These are phyloP conservation scores for Pygocentrus nattereri DNA, from an alignment of 2,797 vertebrate species.

Conservation along the genomic window DNA sequence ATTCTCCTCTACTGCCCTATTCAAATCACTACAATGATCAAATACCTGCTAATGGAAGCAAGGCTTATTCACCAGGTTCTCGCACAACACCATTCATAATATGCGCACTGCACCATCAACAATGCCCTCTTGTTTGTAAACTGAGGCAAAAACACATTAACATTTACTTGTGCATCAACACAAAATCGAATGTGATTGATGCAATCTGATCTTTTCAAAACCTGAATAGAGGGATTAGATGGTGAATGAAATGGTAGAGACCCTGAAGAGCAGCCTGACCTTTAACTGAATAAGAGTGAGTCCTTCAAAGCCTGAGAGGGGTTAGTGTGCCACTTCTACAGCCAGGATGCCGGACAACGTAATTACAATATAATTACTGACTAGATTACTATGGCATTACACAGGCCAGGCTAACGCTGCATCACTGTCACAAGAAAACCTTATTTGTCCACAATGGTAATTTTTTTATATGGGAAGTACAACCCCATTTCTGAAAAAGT, in stretches of 20 bases:
- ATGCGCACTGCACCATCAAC: background rate
- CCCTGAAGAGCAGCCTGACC: slow-evolving; percentile 63
- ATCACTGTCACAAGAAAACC: background rate
- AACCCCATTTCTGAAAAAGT: too few species aligned
- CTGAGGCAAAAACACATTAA: slow-evolving; percentile 62
- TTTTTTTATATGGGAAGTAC: too few species aligned
- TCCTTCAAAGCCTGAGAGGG: slow-evolving; percentile 40
- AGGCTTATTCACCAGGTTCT: background rate
- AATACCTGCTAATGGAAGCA: slow-evolving; percentile 56
- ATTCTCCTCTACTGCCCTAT: slow-evolving; percentile 54
- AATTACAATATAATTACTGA: slow-evolving; percentile 74
- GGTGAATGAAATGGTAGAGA: slow-evolving; percentile 61
- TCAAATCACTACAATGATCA: slow-evolving; percentile 63
- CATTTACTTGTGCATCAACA: slow-evolving; percentile 58
- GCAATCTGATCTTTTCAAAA: slow-evolving; percentile 60
- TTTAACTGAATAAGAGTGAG: slow-evolving; percentile 45
- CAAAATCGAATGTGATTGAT: slow-evolving; percentile 63
- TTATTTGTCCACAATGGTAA: too few species aligned
- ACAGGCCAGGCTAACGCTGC: slow-evolving; percentile 63
- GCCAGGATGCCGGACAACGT: slow-evolving; percentile 53
- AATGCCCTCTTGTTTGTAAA: slow-evolving; percentile 57
- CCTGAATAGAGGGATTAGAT: slow-evolving; percentile 71
- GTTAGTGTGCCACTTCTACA: slow-evolving; percentile 26
- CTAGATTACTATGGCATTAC: slow-evolving; percentile 66
- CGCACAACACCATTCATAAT: background rate